These are phyloP conservation scores for Phengaris alcon DNA, from an alignment of 2,888 invertebrate species.

Conservation along the genomic window DNA sequence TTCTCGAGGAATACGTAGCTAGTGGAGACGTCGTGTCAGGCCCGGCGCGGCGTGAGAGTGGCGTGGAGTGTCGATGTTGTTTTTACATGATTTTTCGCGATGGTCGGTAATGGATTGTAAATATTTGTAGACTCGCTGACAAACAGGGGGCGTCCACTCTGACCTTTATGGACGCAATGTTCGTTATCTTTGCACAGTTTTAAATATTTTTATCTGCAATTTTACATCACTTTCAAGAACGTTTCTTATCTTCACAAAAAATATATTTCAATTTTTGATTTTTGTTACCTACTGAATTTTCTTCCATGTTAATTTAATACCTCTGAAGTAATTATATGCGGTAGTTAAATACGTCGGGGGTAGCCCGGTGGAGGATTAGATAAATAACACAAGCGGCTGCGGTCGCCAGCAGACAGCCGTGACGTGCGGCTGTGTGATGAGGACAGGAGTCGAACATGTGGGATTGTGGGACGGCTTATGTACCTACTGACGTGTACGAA, in stretches of 20 bases:
- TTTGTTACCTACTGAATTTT: not conserved
- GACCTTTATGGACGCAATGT: conserved; percentile 48
- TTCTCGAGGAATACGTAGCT: not conserved
- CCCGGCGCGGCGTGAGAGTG: not conserved
- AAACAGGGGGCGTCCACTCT: conserved; percentile 65
- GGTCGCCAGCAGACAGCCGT: conserved; percentile 23
- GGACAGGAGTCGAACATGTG: conserved; percentile 10
- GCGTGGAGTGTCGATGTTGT: conserved; percentile 29
- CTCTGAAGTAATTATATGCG: not conserved
- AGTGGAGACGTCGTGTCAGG: not conserved
- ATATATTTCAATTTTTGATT: not conserved
- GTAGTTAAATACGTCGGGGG: not conserved
- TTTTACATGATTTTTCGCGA: conserved; percentile 34
- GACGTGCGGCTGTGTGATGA: conserved; percentile 17
- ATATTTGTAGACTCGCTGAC: conserved; percentile 72
- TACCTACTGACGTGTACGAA: not conserved
- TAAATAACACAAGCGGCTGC: conserved; percentile 26
- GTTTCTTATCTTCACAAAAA: not conserved
- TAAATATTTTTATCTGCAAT: conserved; percentile 19
- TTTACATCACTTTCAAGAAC: conserved; percentile 15
- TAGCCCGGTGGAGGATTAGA: conserved; percentile 19
- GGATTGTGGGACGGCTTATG: not conserved
- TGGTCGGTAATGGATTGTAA: conserved; percentile 75
- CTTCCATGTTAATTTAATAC: not conserved
- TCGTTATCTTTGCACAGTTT: conserved; percentile 22